These are phyloP conservation scores for Coenonympha arcania DNA, from an alignment of 2,888 invertebrate genomes.

Conservation along the genomic window DNA sequence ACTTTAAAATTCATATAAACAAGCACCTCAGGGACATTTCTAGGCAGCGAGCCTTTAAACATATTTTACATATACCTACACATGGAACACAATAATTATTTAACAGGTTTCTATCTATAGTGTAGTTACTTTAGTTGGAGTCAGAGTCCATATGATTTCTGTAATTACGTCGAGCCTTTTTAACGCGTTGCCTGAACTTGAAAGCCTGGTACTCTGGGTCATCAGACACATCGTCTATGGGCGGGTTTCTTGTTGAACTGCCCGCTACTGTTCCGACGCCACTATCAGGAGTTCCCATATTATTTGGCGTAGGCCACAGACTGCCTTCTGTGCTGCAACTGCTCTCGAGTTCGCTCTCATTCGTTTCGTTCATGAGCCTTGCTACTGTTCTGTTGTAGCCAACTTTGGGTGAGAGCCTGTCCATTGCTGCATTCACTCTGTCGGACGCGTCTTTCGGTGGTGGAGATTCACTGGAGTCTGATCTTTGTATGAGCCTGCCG, in stretches of 20 bases:
- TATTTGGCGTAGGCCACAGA: slow-evolving; percentile 42
- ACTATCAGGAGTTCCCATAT: slow-evolving; percentile 48
- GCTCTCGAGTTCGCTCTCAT: slow-evolving; percentile 68
- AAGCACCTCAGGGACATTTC: neutral
- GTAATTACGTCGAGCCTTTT: slow-evolving; percentile 77
- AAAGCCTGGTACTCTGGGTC: slow-evolving; percentile 68
- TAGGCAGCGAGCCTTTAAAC: neutral
- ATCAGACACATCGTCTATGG: slow-evolving; percentile 54
- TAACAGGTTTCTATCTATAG: slow-evolving; percentile 26
- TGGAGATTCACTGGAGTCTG: slow-evolving; percentile 63
- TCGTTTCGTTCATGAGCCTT: slow-evolving; percentile 67
- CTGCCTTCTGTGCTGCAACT: slow-evolving; percentile 63
- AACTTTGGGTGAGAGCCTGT: slow-evolving; percentile 41
- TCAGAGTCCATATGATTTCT: slow-evolving; percentile 79
- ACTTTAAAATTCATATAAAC: too few species aligned
- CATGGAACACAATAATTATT: slow-evolving; percentile 10
- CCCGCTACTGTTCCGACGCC: slow-evolving; percentile 55
- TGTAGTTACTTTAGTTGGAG: slow-evolving; percentile 68
- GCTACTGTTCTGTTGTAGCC: slow-evolving; percentile 55
- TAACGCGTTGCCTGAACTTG: slow-evolving; percentile 74
- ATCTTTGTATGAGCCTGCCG: slow-evolving; percentile 46
- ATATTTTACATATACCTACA: neutral
- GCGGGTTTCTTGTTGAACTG: slow-evolving; percentile 48
- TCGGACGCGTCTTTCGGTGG: slow-evolving; percentile 46
- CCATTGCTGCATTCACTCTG: slow-evolving; percentile 37